phyloP scores from a whole-genome alignment of 35 echinoderm and acorn worm genomes.

The Stichopus chloronotus region DNA sequence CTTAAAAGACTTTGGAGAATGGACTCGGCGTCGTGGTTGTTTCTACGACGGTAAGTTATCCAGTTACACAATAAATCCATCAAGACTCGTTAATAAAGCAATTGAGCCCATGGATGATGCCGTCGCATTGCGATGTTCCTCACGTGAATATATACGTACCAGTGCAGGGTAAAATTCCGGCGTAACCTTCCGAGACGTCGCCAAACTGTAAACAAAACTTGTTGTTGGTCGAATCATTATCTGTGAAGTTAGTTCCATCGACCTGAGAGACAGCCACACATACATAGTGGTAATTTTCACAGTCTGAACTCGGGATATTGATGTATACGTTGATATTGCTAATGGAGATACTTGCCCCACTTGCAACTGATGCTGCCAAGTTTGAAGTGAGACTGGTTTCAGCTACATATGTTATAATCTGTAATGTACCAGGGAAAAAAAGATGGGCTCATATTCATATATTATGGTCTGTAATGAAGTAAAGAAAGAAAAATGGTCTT shows the following conservation, averaged over 20 bases:
- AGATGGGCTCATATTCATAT: neutral
- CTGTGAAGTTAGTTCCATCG: slow-evolving; percentile 28
- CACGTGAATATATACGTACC: slow-evolving; percentile 34
- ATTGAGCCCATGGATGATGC: too few relatives aligned
- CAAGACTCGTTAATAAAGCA: too few relatives aligned
- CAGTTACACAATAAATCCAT: too few relatives aligned
- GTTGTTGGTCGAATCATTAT: slow-evolving; percentile 66
- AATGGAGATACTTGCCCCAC: slow-evolving; percentile 52
- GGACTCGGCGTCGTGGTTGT: too few relatives aligned
- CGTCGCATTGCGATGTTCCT: too few relatives aligned
- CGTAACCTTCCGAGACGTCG: slow-evolving; percentile 57
- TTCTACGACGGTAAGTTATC: too few relatives aligned
- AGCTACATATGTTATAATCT: slow-evolving; percentile 18
- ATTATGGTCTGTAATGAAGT: neutral
- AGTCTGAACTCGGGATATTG: slow-evolving; percentile 51
- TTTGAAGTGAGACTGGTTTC: slow-evolving; percentile 46
- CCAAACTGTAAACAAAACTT: slow-evolving; percentile 72
- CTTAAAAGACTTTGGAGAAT: too few relatives aligned
- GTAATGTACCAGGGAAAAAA: neutral
- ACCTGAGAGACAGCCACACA: slow-evolving; percentile 66
- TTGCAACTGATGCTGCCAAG: slow-evolving; percentile 43
- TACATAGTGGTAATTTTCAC: slow-evolving; percentile 52
- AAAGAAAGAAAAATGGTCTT: slow-evolving; percentile 8
- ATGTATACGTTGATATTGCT: slow-evolving; percentile 60
- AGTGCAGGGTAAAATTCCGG: slow-evolving; percentile 63